Percentiles rank a stretch among this genome's conserved stretches.
Conservation (phyloP, 2,888 invertebrate species). For the Melinopterus prodromus region DNA sequence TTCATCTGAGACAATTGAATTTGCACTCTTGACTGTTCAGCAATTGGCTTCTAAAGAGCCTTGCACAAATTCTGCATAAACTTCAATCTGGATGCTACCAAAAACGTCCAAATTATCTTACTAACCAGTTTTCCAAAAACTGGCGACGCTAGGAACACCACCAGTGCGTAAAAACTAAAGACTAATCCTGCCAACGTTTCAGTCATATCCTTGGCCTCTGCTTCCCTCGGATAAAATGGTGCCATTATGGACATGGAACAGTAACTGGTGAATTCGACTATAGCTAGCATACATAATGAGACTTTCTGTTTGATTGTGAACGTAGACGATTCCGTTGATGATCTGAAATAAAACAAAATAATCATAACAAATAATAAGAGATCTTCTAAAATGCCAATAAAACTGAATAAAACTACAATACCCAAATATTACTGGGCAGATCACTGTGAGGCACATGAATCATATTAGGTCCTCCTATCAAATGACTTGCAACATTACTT, state of each 20-base stretch:
- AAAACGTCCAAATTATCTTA: neutral
- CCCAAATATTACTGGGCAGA: neutral
- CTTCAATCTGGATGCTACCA: too few species aligned
- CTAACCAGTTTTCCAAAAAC: slow-evolving; percentile 78
- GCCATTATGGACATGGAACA: slow-evolving; percentile 84
- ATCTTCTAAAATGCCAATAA: neutral
- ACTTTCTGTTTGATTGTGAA: slow-evolving; percentile 66
- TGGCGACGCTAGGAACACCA: slow-evolving; percentile 78
- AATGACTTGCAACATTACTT: neutral
- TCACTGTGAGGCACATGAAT: neutral
- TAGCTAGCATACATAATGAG: slow-evolving; percentile 69
- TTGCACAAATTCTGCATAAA: too few species aligned
- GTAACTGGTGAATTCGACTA: slow-evolving; percentile 79
- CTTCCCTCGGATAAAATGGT: slow-evolving; percentile 81
- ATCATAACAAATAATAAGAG: too few species aligned
- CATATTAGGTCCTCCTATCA: neutral
- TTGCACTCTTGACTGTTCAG: neutral
- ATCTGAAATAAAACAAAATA: slow-evolving; percentile 11
- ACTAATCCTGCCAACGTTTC: slow-evolving; percentile 77
- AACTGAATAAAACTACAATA: neutral
- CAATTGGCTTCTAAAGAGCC: neutral
- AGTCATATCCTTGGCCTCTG: slow-evolving; percentile 72
- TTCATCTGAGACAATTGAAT: neutral
- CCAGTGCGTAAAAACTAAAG: slow-evolving; percentile 80
- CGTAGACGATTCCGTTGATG: slow-evolving; percentile 43